Percentiles rank a stretch among this genome's conserved stretches.
Conservation (phyloP, 2,888 invertebrate genomes). For the Heliconius ismenius region DNA sequence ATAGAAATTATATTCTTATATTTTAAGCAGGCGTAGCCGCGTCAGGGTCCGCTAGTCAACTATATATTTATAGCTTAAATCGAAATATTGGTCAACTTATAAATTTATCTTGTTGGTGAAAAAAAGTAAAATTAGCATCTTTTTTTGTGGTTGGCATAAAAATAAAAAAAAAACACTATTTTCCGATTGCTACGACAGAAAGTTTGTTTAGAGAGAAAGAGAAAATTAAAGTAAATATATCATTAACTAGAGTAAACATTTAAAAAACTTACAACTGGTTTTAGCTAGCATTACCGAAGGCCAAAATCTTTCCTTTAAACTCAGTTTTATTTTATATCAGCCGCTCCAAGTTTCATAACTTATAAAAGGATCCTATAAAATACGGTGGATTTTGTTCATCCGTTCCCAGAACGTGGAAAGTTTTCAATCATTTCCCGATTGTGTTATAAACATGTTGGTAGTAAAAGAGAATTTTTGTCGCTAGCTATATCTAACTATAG, state of each 20-base stretch:
- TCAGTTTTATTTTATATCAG: not conserved
- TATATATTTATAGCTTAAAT: no score
- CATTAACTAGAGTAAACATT: not conserved
- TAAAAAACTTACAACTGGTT: not conserved
- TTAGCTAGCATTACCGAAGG: not conserved
- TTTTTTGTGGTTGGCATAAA: no score
- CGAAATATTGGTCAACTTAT: no score
- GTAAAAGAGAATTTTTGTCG: not conserved
- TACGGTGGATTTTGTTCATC: not conserved
- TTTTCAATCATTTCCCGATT: conserved; percentile 14
- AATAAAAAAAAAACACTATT: no score
- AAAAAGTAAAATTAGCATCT: no score
- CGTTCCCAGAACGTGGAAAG: not conserved
- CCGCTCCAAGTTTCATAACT: not conserved
- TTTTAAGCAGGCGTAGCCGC: no score
- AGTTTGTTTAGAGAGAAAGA: no score
- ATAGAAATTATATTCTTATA: no score
- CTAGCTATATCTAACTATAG: not conserved
- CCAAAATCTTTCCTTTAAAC: conserved; percentile 1
- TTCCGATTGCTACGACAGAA: no score
- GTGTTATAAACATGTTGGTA: not conserved
- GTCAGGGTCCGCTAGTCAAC: no score
- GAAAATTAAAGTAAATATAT: not conserved
- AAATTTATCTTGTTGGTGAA: no score
- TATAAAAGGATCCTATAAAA: conserved; percentile 13